Base-by-base conservation (phyloP, 1,140 invertebrate genomes). In the Sminthurides bifidus region DNA sequence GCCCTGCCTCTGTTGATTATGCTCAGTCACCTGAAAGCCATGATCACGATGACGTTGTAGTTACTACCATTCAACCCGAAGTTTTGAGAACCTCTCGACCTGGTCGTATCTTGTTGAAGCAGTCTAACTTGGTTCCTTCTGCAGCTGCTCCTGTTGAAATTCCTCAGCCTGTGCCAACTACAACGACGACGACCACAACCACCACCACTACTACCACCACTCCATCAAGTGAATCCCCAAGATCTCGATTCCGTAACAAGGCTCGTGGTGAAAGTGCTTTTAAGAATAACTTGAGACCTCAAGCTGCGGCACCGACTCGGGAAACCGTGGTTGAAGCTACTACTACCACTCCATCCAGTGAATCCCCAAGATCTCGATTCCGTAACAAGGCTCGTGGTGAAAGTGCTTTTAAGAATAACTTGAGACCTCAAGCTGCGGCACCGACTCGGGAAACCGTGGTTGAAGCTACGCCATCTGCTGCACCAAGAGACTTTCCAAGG, bases 61-160 rank as follows among this genome's bases (percentile, higher is more conserved):
- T 49, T 10, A 49, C 46, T 3, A 52, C 50, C 12, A 21, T 40
- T 27, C 31, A 17, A 3, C 33, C 50, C 4, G 50, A 52, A 41
- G 26, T 52, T 19, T 23, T 52, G 2, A 52, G 14, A 37, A 49
- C 46, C 35, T 6, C 15, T n/a, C 24, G 46, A 30, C 46, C 46
- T 12, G 21, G 41, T 12, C 63, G 59, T 21, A 54, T 65, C 37
- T 45, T 65, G 2, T 27, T 65, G 27, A 65, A 65, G 41, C 45
- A 54, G 29, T 60, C 57, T 17, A 58, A 41, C 29, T 26, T 65
- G 5, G 15, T 49, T 17, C 53, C 51, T 51, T 14, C 45, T 12
- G 45, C 41, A 8, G 37, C 50, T 21, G 49, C 50, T 5, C 51
- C 60, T 14, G 33, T 19, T 33, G 52, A 53, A 27, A 21, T 19